Conservation (phyloP, 2,113 vertebrate genomes). For the Laticauda laticaudata region DNA sequence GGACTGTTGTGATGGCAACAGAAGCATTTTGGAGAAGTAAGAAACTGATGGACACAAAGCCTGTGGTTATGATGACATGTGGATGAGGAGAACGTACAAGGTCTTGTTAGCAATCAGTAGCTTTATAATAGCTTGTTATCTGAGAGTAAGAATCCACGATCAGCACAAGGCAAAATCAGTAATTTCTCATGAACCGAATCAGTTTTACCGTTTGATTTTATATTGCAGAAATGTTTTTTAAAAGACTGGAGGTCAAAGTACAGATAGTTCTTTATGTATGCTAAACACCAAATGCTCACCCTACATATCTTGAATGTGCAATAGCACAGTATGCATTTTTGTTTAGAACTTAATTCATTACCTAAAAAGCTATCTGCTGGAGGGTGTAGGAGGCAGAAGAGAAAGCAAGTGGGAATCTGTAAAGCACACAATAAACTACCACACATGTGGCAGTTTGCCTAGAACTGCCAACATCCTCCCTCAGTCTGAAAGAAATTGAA, state of each 20-base stretch:
- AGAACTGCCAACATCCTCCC: background rate
- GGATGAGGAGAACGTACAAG: background rate
- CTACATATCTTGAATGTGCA: background rate
- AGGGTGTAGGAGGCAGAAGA: slow-evolving; percentile 7
- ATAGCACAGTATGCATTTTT: background rate
- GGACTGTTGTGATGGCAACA: slow-evolving; percentile 7
- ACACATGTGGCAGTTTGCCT: slow-evolving; percentile 6
- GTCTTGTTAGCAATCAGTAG: background rate
- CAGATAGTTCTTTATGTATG: background rate
- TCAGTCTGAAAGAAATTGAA: background rate
- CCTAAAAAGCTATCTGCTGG: background rate
- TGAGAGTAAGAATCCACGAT: background rate
- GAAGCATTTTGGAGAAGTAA: background rate
- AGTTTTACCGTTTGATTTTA: background rate
- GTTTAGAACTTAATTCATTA: background rate
- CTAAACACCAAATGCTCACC: background rate
- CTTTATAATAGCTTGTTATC: background rate
- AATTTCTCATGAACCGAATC: background rate
- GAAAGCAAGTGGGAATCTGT: slow-evolving; percentile 4
- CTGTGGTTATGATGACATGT: background rate
- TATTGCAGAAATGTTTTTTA: background rate
- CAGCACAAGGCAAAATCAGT: background rate
- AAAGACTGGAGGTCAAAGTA: background rate
- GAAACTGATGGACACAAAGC: background rate
- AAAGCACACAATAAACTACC: background rate